Evolutionary conservation across 2,888 invertebrate species (phyloP).

Genomic region (Brenthis hecate): DNA sequence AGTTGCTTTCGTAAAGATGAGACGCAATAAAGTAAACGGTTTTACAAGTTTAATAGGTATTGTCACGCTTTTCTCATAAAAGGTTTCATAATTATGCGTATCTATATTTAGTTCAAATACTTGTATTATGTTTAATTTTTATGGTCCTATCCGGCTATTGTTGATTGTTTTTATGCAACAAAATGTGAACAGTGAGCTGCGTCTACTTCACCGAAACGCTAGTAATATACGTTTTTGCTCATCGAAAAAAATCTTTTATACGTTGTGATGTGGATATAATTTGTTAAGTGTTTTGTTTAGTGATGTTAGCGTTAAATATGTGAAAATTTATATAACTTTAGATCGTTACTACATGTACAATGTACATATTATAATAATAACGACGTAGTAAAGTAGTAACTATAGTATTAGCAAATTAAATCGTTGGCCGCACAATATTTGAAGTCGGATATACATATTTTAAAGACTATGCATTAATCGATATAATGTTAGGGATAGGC

Average conservation of each 20-base stretch:
- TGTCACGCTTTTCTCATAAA: slow-evolving; percentile 38
- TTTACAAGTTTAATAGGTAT: slow-evolving; percentile 21
- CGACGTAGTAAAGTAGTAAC: no score
- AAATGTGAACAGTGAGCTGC: slow-evolving; percentile 24
- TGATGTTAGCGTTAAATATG: background rate
- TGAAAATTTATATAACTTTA: no score
- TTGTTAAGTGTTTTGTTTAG: background rate
- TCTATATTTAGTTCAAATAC: slow-evolving; percentile 31
- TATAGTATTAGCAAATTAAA: no score
- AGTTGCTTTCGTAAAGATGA: slow-evolving; percentile 31
- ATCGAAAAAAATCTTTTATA: background rate
- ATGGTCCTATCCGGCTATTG: slow-evolving; percentile 53
- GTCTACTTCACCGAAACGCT: slow-evolving; percentile 9
- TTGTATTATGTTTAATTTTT: slow-evolving; percentile 30
- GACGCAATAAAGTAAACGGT: slow-evolving; percentile 28
- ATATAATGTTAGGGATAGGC: no score
- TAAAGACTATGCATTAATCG: no score
- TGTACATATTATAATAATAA: no score
- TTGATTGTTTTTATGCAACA: slow-evolving; percentile 46
- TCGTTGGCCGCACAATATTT: no score
- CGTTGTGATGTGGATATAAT: slow-evolving; percentile 1
- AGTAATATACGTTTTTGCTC: background rate
- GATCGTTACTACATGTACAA: no score
- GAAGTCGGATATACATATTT: no score
- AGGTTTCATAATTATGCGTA: slow-evolving; percentile 34